A percentile compares a stretch with the other conserved stretches of the same genome.
These are phyloP conservation scores for Rafetus swinhoei DNA, from an alignment of 2,113 vertebrate species.

Conservation along the genomic window DNA sequence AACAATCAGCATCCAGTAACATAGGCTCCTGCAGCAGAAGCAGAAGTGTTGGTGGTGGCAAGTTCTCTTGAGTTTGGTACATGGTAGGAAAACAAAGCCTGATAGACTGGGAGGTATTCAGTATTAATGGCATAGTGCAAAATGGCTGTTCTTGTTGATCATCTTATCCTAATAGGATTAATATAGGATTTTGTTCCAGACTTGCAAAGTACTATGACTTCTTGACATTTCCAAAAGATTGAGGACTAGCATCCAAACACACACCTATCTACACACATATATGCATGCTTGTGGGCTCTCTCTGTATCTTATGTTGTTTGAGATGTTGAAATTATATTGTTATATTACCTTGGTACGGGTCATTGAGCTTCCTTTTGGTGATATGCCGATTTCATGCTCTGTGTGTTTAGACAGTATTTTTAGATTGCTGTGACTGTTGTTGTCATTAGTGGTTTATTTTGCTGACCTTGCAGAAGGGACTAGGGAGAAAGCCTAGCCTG, in stretches of 20 bases:
- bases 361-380: neutral
- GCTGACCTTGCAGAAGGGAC: neutral
- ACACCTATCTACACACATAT: too few relatives aligned
- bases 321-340: rapidly evolving
- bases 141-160: neutral
- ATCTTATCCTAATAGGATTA: neutral
- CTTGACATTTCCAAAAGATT: neutral
- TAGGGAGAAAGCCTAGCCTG: neutral
- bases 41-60: neutral
- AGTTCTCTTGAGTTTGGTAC: neutral
- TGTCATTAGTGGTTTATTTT: rapidly evolving
- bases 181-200: neutral
- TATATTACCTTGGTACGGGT: neutral
- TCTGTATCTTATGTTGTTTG: neutral
- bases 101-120: neutral
- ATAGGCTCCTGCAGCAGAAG: too few relatives aligned
- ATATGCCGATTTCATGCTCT: rapidly evolving
- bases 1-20: neutral
- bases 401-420: neutral
- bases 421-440: neutral
- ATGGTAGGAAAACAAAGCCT: neutral
- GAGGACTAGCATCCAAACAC: neutral
- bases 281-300: neutral
- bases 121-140: neutral
- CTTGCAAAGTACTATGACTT: neutral